Evolutionary conservation across 2,113 vertebrate species (phyloP).

Genomic region (Microcebus tavaratra): DNA sequence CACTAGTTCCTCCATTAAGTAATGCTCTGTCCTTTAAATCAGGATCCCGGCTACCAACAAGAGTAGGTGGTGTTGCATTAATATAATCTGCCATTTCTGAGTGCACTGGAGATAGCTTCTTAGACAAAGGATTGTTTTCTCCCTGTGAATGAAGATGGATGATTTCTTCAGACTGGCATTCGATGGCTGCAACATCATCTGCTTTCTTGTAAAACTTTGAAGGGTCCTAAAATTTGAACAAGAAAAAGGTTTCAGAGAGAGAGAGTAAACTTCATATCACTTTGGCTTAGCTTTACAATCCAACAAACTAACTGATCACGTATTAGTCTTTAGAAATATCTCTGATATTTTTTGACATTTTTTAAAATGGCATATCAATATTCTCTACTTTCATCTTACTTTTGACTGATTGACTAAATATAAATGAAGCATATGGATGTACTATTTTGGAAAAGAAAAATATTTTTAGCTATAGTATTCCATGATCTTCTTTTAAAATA

Average conservation of each 20-base stretch:
- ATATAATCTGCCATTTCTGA: slow-evolving; percentile 87
- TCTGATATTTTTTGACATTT: background rate
- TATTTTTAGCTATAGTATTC: background rate
- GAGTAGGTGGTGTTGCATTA: slow-evolving; percentile 78
- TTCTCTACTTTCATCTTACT: background rate
- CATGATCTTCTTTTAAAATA: background rate
- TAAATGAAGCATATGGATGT: background rate
- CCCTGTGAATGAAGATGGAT: slow-evolving; percentile 78
- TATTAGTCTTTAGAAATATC: background rate
- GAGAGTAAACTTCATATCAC: background rate
- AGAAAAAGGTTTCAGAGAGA: slow-evolving; percentile 76
- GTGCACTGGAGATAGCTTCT: slow-evolving; percentile 85
- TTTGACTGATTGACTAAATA: background rate
- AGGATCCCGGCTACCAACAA: slow-evolving; percentile 86
- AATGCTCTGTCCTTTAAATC: slow-evolving; percentile 91
- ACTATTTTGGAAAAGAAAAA: background rate
- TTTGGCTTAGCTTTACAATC: slow-evolving; percentile 27
- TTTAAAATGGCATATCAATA: slow-evolving; percentile 19
- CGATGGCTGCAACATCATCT: slow-evolving; percentile 81
- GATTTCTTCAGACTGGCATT: slow-evolving; percentile 83
- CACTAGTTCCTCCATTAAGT: slow-evolving; percentile 90
- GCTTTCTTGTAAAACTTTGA: slow-evolving; percentile 86
- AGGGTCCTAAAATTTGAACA: slow-evolving; percentile 84
- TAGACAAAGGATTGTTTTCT: slow-evolving; percentile 83
- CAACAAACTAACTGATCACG: slow-evolving; percentile 15